These are phyloP conservation scores for Papilio gigon DNA, from an alignment of 2,888 invertebrate genomes.

Conservation along the genomic window DNA sequence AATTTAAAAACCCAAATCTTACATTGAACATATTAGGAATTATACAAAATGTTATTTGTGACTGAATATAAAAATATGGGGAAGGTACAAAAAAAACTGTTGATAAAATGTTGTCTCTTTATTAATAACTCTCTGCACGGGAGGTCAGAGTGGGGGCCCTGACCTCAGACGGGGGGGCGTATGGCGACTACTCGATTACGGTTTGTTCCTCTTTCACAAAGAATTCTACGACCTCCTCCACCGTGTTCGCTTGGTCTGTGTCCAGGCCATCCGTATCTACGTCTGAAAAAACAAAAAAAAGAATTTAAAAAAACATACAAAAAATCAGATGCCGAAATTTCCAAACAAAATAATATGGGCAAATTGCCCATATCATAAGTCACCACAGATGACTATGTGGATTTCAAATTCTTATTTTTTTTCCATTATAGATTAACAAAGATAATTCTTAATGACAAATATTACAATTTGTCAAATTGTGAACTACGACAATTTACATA, in stretches of 20 bases:
- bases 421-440: no score
- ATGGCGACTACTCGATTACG: constrained; percentile 86
- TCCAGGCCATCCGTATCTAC: constrained; percentile 96
- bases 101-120: constrained; percentile 53
- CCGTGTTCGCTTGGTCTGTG: constrained; percentile 91
- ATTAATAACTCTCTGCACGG: constrained; percentile 52
- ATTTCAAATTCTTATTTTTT: no score
- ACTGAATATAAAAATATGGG: constrained; percentile 51
- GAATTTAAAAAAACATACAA: not conserved
- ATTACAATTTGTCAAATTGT: no score
- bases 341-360: no score
- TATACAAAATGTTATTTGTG: constrained; percentile 53
- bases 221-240: constrained; percentile 98
- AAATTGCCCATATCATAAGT: no score
- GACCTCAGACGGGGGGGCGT: constrained; percentile 61
- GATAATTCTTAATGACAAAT: no score
- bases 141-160: constrained; percentile 59
- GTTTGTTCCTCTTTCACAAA: constrained; percentile 97
- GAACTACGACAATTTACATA: not conserved
- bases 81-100: constrained; percentile 67
- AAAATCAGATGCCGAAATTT: no score
- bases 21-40: constrained; percentile 66
- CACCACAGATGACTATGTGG: no score
- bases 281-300: constrained; percentile 81
- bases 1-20: constrained; percentile 71